Evolutionary conservation across 2,797 vertebrate species (phyloP).

Genomic region (Tenualosa ilisha): DNA sequence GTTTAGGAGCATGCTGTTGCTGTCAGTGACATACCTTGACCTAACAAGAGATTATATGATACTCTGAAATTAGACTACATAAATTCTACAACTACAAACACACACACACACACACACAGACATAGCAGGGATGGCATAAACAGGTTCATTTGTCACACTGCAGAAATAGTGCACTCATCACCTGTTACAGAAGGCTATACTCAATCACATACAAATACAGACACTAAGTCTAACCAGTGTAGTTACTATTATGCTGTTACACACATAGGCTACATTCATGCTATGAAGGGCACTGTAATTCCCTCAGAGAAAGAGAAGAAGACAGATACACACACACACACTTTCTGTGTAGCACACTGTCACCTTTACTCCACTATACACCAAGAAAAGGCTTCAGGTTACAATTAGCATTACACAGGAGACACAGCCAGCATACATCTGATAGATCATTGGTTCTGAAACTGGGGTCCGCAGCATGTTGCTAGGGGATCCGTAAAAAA

Average conservation of each 20-base stretch:
- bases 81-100: conserved; percentile 1
- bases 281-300: not conserved
- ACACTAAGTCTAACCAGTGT: not conserved
- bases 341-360: not conserved
- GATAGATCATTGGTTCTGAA: no score
- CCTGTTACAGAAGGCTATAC: not conserved
- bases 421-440: not conserved
- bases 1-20: not conserved
- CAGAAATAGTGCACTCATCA: not conserved
- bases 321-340: not conserved
- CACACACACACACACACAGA: no score
- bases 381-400: not conserved
- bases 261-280: not conserved
- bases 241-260: not conserved
- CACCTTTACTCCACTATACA: not conserved
- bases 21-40: conserved; percentile 12
- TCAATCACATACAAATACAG: not conserved
- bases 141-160: conserved; percentile 1
- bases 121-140: not conserved
- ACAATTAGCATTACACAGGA: not conserved
- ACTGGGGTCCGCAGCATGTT: no score
- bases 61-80: conserved; percentile 5
- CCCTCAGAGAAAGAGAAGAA: no score
- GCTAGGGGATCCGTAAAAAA: no score
- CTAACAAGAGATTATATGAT: not conserved